These are phyloP conservation scores for Lochmaea crataegi DNA, from an alignment of 2,888 invertebrate species.

Conservation along the genomic window DNA sequence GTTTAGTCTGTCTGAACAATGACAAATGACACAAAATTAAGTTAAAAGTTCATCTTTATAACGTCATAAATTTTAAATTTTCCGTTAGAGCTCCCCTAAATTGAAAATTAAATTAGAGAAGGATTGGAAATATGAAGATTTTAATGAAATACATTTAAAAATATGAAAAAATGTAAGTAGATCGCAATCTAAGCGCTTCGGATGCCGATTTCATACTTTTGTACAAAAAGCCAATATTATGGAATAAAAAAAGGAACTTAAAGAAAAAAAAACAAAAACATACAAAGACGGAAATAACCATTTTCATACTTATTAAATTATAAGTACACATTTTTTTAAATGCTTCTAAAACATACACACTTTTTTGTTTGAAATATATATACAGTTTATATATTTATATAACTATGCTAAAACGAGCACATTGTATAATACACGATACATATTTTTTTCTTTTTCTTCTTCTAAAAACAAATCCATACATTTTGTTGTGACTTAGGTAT, in stretches of 20 bases:
- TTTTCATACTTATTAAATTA: constrained; percentile 8
- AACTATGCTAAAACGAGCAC: constrained; percentile 49
- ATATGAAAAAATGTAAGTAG: no score
- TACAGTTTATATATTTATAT: constrained; percentile 40
- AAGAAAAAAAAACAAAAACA: constrained; percentile 22
- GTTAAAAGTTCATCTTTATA: no score
- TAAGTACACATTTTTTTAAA: constrained; percentile 35
- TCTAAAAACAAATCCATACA: constrained; percentile 40
- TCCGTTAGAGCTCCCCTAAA: no score
- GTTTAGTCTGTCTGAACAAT: no score
- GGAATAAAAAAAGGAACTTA: constrained; percentile 20
- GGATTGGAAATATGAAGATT: no score
- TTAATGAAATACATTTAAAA: no score
- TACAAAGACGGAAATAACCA: background rate
- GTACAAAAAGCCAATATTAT: constrained; percentile 17
- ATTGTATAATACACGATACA: constrained; percentile 47
- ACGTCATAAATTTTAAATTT: no score
- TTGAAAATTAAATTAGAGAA: no score
- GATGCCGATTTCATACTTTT: background rate
- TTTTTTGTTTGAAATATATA: constrained; percentile 33
- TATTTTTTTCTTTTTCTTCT: constrained; percentile 20
- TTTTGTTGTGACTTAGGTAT: constrained; percentile 35
- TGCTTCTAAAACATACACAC: constrained; percentile 39
- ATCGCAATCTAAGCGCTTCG: background rate
- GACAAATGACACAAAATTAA: no score